Evolutionary conservation across 2,113 vertebrate species (phyloP), one percentile per base, ranked within the genome.

Genomic region (Anas platyrhynchos): DNA sequence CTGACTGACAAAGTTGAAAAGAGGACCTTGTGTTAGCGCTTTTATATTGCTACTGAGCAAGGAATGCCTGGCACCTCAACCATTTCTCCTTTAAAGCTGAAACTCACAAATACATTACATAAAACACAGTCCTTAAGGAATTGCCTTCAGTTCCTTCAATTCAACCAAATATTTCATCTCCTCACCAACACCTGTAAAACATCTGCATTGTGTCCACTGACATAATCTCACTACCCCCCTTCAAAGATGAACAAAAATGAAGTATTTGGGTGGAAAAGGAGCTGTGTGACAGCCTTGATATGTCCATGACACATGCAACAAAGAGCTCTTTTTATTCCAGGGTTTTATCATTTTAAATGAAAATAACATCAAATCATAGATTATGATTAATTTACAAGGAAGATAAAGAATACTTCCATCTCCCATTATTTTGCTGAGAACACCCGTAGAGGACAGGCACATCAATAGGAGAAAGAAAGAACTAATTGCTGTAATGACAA

Each of bases 181-280:
- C 8, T 82, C 61, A 75, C 8, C 16, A 61, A 13, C 25, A 76
- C 32, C 41, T 88, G 25, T 36, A 77, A 95, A 90, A 62, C 23
- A 20, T 31, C 13, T 54, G 34, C 65, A 74, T 36, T 34, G 41
- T 74, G 43, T 91, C 59, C 43, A 72, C n/a, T 36, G 80, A 81
- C 55, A 56, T 26, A 80, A 63, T 56, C 71, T 78, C 48, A 89
- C 58, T 56, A 81, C 32, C 29, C 41, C 59, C 79, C 86, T 80
- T 74, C 58, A 62, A 93, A 96, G 25, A 94, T 56, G 65, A 71
- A 91, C 36, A 92, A 69, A 54, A 85, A 38, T 9, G 3, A 55
- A 75, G 44, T 75, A 44, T 48, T 82, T 62, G 75, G 66, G 41
- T 94, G 52, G 16, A 94, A 43, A 65, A 96, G 59, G 27, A 88